These are phyloP conservation scores for Alviniconcha strummeri DNA, from an alignment of 2,888 invertebrate species.

Conservation along the genomic window DNA sequence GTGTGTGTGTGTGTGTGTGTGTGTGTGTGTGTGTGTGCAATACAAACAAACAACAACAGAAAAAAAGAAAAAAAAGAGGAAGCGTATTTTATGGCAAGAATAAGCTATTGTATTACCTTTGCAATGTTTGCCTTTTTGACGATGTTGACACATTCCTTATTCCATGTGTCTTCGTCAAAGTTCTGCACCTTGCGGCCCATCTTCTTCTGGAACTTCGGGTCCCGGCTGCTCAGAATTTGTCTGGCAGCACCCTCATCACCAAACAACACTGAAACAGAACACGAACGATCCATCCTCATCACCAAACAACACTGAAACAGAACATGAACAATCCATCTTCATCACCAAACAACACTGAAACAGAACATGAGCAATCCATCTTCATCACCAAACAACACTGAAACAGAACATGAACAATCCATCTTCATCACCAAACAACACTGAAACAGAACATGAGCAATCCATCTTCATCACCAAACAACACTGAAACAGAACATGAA, in stretches of 20 bases:
- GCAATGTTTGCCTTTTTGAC: conserved; percentile 63
- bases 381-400: not conserved
- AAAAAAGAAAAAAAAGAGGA: too few species aligned
- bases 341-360: conserved; percentile 64
- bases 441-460: conserved; percentile 41
- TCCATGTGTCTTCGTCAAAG: conserved; percentile 64
- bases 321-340: not conserved
- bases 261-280: conserved; percentile 57
- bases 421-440: conserved; percentile 63
- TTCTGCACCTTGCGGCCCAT: conserved; percentile 63
- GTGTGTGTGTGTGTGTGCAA: not conserved
- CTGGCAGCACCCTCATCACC: conserved; percentile 55
- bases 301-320: conserved; percentile 45
- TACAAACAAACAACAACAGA: too few species aligned
- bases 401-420: too few species aligned
- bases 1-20: conserved; percentile 10
- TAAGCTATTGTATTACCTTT: conserved; percentile 55
- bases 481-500: too few species aligned
- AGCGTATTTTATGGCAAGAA: too few species aligned
- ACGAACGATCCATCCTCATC: not conserved
- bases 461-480: not conserved
- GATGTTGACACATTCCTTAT: conserved; percentile 49
- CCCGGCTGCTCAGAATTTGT: conserved; percentile 54
- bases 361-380: not conserved
- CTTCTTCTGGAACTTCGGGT: conserved; percentile 64